Evolutionary conservation across 2,113 vertebrate species (phyloP).

Genomic region (Microtus ochrogaster): DNA sequence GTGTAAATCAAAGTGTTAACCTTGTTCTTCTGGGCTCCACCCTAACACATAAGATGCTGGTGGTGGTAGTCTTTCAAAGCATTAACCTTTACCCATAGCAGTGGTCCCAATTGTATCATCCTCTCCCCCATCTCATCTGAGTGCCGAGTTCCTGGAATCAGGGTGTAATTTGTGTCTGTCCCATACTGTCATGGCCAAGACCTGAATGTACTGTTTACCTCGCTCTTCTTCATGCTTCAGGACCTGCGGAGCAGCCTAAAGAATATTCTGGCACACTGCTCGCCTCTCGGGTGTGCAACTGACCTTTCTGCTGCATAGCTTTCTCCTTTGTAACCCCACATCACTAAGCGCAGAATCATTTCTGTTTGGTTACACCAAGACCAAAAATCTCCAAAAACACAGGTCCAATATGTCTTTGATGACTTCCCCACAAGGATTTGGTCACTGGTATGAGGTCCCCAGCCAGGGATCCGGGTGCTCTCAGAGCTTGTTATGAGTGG

Average conservation of each 20-base stretch:
- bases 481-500: background rate
- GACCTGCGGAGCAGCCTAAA: background rate
- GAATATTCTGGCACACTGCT: background rate
- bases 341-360: too few relatives aligned
- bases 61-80: background rate
- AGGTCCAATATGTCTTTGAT: background rate
- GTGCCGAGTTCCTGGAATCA: background rate
- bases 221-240: background rate
- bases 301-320: background rate
- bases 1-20: background rate
- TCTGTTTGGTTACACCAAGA: background rate
- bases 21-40: accelerated
- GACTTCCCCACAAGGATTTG: background rate
- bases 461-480: background rate
- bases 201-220: background rate
- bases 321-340: too few relatives aligned
- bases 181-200: background rate
- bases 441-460: background rate
- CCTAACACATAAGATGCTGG: background rate
- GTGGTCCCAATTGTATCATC: background rate
- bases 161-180: background rate
- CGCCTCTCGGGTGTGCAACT: background rate
- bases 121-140: background rate
- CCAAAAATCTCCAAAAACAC: background rate
- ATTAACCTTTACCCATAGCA: background rate